phyloP scores from a whole-genome alignment of 2,888 invertebrate species.

The Desoria tigrina region DNA sequence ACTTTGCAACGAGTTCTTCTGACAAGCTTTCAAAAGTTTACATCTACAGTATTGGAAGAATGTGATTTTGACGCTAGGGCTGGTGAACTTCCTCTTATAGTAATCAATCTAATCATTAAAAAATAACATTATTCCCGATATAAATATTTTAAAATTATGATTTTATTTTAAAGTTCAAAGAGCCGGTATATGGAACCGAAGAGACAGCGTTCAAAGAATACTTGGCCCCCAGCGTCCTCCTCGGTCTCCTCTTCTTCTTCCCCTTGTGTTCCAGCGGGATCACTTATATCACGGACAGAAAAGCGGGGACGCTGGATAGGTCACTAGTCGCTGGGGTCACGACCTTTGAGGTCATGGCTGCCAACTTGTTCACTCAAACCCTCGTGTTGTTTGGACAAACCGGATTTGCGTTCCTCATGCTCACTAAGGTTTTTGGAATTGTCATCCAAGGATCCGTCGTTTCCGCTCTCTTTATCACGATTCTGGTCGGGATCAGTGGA shows the following conservation, averaged over 20 bases:
- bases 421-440: conserved; percentile 85
- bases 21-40: conserved; percentile 83
- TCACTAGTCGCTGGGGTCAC: conserved; percentile 68
- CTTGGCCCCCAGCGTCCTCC: conserved; percentile 90
- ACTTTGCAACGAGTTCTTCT: conserved; percentile 33
- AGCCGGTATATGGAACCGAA: conserved; percentile 82
- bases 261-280: conserved; percentile 64
- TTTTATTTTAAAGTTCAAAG: conserved; percentile 67
- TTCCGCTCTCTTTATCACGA: conserved; percentile 78
- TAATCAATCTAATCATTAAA: conserved; percentile 11
- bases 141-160: conserved; percentile 38
- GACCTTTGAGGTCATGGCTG: conserved; percentile 85
- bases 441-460: conserved; percentile 84
- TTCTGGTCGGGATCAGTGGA: conserved; percentile 88
- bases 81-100: conserved; percentile 59
- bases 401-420: conserved; percentile 82
- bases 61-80: conserved; percentile 80
- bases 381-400: conserved; percentile 93
- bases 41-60: conserved; percentile 69
- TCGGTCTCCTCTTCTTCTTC: conserved; percentile 92
- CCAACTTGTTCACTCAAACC: conserved; percentile 90
- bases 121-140: not conserved
- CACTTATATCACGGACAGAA: conserved; percentile 46
- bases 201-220: conserved; percentile 93
- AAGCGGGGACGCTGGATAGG: conserved; percentile 44